Conservation (phyloP, 2,113 vertebrate species). For the Todiramphus chloris region DNA sequence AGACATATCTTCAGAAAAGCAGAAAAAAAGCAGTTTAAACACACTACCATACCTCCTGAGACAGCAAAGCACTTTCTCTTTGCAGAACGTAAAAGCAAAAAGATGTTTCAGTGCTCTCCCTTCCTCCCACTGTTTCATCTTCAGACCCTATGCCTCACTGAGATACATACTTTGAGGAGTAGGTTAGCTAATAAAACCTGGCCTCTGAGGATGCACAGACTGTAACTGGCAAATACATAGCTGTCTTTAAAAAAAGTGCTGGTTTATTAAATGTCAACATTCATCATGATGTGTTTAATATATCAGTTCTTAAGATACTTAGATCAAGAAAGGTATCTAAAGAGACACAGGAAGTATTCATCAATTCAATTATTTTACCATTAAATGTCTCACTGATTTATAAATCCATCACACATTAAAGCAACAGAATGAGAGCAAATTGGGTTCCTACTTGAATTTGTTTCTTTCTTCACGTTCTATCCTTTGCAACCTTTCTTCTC, state of each 20-base stretch:
- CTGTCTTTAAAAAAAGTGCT: not conserved
- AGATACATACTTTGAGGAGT: not conserved
- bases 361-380: not conserved
- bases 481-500: slow-evolving; percentile 93
- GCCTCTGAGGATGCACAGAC: not conserved
- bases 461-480: slow-evolving; percentile 95
- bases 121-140: not conserved
- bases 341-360: not conserved
- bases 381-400: not conserved
- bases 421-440: not conserved
- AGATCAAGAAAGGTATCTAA: not conserved
- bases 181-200: not conserved
- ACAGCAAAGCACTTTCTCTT: not conserved
- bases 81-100: not conserved
- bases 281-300: not conserved
- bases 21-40: not conserved
- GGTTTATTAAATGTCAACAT: not conserved
- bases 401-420: not conserved
- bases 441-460: slow-evolving; percentile 87
- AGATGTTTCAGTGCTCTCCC: not conserved
- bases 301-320: not conserved
- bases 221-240: not conserved
- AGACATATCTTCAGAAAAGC: not conserved
- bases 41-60: not conserved
- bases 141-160: not conserved